Base-by-base conservation (phyloP, 2,113 vertebrate species). In the Girardinichthys multiradiatus region DNA sequence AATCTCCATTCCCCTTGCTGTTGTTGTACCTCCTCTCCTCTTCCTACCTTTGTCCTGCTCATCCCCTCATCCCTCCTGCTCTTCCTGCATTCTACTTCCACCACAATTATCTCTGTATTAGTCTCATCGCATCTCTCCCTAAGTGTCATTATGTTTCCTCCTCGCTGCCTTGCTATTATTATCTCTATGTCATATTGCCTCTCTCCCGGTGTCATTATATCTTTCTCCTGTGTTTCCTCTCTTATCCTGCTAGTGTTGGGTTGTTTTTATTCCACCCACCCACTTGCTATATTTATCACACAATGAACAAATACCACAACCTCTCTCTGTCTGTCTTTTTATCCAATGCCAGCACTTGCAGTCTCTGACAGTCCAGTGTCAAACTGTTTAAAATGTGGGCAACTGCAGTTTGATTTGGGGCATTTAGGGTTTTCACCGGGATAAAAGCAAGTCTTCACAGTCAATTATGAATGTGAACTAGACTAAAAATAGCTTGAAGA, bases 261-360 rank as follows among this genome's bases (percentile, higher is more conserved):
- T 85, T 91, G 82, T 90, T 91, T 91, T 90, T 85, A 88, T 89
- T 87, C 86, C 91, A 85, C 90, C 90, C 91, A 90, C 90, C 91
- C 90, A 82, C 80, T 81, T 84, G 78, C 90, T 92, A 91, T 92
- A 91, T 90, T 91, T 90, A 91, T 90, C 88, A 79, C 87, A 82
- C 83, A 78, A 74, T 81, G 87, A 91, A 90, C 86, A 90, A 91
- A 91, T 88, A 91, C 72, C 77, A 83, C 74, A 89, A 86, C 85
- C 87, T 72, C 78, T 88, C 82, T 79, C 77, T 87, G 76, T 90
- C 86, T 87, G 79, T 84, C 86, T 89, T 74, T 83, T 71, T 83
- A 78, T 64, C 80, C 68, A 75, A 85, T 61, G 31, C 78, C 74
- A 72, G 85, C 70, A 67, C 72, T 80, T 57, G 21, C 12, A 4